Conservation (phyloP, 2,888 invertebrate species). For the Esperia sulphurella region DNA sequence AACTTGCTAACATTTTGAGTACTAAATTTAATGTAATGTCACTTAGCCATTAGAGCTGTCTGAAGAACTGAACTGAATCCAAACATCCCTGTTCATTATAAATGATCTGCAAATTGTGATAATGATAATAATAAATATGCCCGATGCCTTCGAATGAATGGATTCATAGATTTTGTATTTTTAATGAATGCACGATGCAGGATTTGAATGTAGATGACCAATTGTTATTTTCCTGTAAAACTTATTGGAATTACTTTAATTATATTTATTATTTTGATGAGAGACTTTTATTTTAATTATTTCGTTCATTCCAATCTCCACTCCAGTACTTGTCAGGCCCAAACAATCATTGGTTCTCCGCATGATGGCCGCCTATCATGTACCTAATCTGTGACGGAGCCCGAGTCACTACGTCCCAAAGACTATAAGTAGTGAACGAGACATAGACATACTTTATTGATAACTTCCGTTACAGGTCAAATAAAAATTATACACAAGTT, state of each 20-base stretch:
- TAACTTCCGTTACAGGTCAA: too few relatives aligned
- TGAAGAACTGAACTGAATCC: background rate
- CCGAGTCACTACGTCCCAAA: too few relatives aligned
- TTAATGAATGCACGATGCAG: slow-evolving; percentile 26
- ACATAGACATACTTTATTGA: too few relatives aligned
- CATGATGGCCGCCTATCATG: too few relatives aligned
- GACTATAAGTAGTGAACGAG: too few relatives aligned
- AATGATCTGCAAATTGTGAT: slow-evolving; percentile 42
- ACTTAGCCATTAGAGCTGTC: background rate
- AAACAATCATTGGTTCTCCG: too few relatives aligned
- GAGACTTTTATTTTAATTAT: too few relatives aligned
- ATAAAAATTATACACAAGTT: too few relatives aligned
- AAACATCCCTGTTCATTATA: background rate
- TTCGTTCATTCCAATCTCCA: too few relatives aligned
- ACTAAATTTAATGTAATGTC: background rate
- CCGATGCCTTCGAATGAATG: slow-evolving; percentile 24
- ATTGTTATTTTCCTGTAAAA: slow-evolving; percentile 50
- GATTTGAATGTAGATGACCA: slow-evolving; percentile 36
- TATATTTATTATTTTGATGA: slow-evolving; percentile 63
- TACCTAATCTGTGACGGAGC: too few relatives aligned
- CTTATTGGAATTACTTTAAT: slow-evolving; percentile 53
- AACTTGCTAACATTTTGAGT: too few relatives aligned
- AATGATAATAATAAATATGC: slow-evolving; percentile 25
- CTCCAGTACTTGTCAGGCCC: too few relatives aligned
- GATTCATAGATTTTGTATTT: slow-evolving; percentile 22